phyloP scores from a whole-genome alignment of 2,797 vertebrate species.

The Premnoplex brunnescens region DNA sequence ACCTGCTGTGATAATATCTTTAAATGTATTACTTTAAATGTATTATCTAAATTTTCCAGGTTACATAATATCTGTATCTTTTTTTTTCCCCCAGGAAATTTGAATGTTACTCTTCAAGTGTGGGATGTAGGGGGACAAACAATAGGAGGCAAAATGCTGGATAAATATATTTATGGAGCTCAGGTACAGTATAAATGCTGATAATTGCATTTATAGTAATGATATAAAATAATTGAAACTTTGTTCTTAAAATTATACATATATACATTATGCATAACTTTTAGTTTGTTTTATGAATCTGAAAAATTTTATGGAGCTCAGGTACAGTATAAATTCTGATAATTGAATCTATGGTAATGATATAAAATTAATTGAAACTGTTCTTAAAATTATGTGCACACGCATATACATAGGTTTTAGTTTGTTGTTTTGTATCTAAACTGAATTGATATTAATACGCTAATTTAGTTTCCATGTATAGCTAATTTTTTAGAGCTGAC shows the following conservation, averaged over 20 bases:
- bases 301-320: conserved; percentile 87
- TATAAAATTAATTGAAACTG: neutral
- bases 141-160: conserved; percentile 97
- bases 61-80: neutral
- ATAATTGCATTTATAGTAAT: neutral
- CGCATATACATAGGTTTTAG: neutral
- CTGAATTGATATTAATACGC: neutral
- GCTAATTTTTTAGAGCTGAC: conserved; percentile 28
- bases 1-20: neutral
- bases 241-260: neutral
- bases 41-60: neutral
- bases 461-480: conserved; percentile 10
- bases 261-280: neutral
- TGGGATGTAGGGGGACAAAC: conserved; percentile 99
- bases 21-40: too few relatives aligned
- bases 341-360: neutral
- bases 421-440: neutral
- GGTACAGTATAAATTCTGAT: conserved; percentile 64
- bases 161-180: conserved; percentile 98
- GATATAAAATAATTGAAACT: neutral
- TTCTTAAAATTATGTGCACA: neutral
- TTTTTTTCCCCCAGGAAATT: conserved; percentile 83
- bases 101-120: conserved; percentile 96
- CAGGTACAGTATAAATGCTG: conserved; percentile 77
- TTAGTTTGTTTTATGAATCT: neutral